These are phyloP conservation scores for Anser cygnoides DNA, from an alignment of 2,113 vertebrate genomes.

Conservation along the genomic window DNA sequence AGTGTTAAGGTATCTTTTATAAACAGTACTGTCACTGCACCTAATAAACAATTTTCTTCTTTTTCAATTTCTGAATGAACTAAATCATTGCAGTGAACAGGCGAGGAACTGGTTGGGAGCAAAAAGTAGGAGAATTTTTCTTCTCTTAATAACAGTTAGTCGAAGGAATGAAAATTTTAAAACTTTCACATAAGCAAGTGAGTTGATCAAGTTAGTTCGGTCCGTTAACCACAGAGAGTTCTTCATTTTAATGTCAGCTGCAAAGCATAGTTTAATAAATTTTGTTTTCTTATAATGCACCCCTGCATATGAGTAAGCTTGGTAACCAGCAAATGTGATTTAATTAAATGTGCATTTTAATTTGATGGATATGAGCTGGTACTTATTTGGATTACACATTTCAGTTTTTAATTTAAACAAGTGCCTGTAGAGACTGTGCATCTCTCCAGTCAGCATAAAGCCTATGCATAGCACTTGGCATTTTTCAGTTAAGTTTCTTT, in stretches of 20 bases:
- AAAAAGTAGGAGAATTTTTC: background rate
- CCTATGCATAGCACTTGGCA: background rate
- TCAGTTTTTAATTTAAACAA: background rate
- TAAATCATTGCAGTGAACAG: background rate
- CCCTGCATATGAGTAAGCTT: background rate
- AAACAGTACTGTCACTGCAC: no score
- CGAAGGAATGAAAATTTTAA: background rate
- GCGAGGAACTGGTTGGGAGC: background rate
- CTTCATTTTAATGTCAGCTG: background rate
- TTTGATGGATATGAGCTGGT: background rate
- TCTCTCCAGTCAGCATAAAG: background rate
- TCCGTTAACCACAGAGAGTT: background rate
- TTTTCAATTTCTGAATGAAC: background rate
- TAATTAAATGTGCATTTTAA: background rate
- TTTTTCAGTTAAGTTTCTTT: background rate
- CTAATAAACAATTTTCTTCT: background rate
- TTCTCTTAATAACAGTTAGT: background rate
- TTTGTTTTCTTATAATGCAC: background rate
- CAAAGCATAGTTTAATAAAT: background rate
- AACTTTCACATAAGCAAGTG: background rate
- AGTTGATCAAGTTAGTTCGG: background rate
- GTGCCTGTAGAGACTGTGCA: background rate
- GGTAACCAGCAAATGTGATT: background rate
- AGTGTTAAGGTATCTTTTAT: background rate
- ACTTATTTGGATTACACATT: background rate